Evolutionary conservation across 2,113 vertebrate species (phyloP).

Genomic region (Lepus timidus): DNA sequence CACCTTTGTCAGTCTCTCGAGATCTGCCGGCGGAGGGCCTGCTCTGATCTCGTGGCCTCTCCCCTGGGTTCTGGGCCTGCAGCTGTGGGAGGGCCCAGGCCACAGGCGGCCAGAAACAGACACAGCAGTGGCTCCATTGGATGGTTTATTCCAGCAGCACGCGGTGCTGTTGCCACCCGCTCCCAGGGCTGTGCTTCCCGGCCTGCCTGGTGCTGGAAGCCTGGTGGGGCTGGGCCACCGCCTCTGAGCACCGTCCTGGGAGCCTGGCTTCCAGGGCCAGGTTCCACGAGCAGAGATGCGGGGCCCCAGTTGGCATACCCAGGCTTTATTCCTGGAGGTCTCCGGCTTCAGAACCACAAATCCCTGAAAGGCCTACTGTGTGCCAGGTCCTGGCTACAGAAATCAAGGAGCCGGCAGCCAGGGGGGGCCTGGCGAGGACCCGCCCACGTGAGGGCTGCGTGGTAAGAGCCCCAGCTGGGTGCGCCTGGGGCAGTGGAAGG

Average conservation of each 20-base stretch:
- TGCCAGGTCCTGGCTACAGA: not conserved
- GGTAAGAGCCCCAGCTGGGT: not conserved
- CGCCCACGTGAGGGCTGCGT: not conserved
- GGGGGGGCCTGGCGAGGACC: not conserved
- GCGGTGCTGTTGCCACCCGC: constrained; percentile 37
- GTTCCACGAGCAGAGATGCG: not conserved
- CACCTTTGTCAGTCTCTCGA: not conserved
- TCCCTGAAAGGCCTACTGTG: not conserved
- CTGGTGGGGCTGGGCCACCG: not conserved
- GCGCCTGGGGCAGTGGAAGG: not conserved
- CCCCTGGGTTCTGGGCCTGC: constrained; percentile 47
- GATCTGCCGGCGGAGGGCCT: too few relatives aligned
- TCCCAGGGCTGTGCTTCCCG: not conserved
- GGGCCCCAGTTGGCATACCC: not conserved
- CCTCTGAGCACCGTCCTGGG: not conserved
- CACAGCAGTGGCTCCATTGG: not conserved
- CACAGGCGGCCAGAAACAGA: constrained; percentile 55
- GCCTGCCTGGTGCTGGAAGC: constrained; percentile 29
- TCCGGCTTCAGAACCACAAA: not conserved
- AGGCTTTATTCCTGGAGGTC: not conserved
- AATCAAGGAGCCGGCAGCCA: not conserved
- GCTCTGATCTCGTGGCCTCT: not conserved
- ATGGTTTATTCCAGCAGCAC: constrained; percentile 61
- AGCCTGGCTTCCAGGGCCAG: not conserved
- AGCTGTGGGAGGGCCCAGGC: constrained; percentile 62